Evolutionary conservation across 2,797 vertebrate genomes (phyloP).

Genomic region (Glossophaga mutica): DNA sequence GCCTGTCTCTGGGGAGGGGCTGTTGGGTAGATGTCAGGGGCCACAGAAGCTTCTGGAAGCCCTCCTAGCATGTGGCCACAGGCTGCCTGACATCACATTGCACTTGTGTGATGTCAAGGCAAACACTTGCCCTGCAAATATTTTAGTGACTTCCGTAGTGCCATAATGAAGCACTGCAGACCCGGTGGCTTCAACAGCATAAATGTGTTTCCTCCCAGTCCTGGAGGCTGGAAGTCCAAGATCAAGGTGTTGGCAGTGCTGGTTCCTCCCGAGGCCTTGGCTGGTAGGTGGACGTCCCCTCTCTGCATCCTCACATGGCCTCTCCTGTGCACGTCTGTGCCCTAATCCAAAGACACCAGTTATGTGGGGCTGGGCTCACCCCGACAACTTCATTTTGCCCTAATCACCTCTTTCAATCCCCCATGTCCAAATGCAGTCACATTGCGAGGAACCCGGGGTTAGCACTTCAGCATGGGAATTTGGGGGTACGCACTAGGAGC

Average conservation of each 20-base stretch:
- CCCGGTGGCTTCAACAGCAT: accelerated
- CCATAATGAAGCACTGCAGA: background rate
- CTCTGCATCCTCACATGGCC: background rate
- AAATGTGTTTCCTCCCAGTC: background rate
- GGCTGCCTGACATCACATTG: background rate
- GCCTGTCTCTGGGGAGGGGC: background rate
- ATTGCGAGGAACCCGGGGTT: background rate
- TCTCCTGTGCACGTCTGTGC: no score
- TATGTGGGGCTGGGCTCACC: no score
- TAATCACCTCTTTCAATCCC: background rate
- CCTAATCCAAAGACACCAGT: background rate
- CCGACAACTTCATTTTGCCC: background rate
- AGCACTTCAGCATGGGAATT: background rate
- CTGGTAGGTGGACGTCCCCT: accelerated
- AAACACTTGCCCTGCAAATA: background rate
- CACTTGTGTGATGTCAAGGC: no score
- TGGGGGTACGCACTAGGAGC: no score
- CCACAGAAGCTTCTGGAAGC: background rate
- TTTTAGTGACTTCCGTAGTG: background rate
- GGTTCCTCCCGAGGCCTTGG: background rate
- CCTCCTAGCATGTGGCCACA: background rate
- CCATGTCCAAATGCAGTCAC: background rate
- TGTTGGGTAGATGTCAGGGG: background rate
- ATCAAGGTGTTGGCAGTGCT: background rate
- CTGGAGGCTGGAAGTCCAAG: background rate